Evolutionary conservation across 1,140 invertebrate genomes (phyloP).

Genomic region (Drosophila truncata): DNA sequence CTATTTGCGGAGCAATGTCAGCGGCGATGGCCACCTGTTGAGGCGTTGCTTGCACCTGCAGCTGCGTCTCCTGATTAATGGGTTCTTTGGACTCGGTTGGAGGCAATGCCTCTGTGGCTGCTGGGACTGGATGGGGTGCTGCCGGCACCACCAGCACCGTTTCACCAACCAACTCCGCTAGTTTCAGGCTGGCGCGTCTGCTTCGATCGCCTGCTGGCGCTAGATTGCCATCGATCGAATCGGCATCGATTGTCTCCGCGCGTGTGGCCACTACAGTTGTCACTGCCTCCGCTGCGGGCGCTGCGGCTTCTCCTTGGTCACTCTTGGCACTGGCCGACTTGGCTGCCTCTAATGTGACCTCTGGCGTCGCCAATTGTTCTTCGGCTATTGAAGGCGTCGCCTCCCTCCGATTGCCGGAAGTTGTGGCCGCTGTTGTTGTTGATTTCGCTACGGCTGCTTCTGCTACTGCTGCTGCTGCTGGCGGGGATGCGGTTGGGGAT

Average conservation of each 20-base stretch:
- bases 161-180: conserved; percentile 71
- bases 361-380: conserved; percentile 63
- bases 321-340: conserved; percentile 66
- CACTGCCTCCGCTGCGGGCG: conserved; percentile 17
- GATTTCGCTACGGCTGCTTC: not conserved
- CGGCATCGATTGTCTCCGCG: conserved; percentile 51
- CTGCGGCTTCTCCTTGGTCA: conserved; percentile 37
- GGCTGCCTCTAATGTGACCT: conserved; percentile 66
- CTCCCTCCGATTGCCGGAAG: conserved; percentile 38
- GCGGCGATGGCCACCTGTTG: conserved; percentile 65
- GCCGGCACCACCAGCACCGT: conserved; percentile 64
- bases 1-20: conserved; percentile 82
- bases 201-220: conserved; percentile 53
- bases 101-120: conserved; percentile 20
- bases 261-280: conserved; percentile 29
- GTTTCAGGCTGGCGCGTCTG: conserved; percentile 66
- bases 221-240: conserved; percentile 56
- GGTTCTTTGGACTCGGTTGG: conserved; percentile 69
- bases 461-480: not conserved
- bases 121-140: conserved; percentile 24
- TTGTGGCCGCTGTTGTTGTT: conserved; percentile 21
- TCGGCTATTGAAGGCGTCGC: conserved; percentile 23
- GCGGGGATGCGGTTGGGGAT: not conserved
- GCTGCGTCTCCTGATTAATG: conserved; percentile 65
- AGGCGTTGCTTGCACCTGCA: conserved; percentile 41